Evolutionary conservation across 2,888 invertebrate species (phyloP).

Genomic region (Volucella inanis): DNA sequence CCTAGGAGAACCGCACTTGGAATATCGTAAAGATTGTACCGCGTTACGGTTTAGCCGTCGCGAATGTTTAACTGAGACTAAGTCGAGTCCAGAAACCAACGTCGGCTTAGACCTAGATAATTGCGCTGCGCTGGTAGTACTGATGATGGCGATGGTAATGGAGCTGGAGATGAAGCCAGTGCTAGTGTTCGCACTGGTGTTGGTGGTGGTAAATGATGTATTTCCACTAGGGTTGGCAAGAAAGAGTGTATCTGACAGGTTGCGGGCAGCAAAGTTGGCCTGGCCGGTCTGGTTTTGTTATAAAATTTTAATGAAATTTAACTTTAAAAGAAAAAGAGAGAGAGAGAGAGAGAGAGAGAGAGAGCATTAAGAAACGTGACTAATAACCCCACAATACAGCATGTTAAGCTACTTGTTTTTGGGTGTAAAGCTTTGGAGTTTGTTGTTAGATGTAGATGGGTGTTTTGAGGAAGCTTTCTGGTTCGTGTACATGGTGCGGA

Average conservation of each 20-base stretch:
- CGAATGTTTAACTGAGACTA: constrained; percentile 66
- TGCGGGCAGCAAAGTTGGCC: constrained; percentile 44
- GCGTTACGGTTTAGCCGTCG: constrained; percentile 49
- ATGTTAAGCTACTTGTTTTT: constrained; percentile 24
- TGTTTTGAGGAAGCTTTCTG: constrained; percentile 22
- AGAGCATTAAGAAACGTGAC: constrained; percentile 50
- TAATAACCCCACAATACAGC: constrained; percentile 28
- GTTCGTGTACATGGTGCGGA: neutral
- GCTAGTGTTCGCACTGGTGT: too few species aligned
- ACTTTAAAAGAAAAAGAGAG: constrained; percentile 3
- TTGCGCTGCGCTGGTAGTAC: constrained; percentile 25
- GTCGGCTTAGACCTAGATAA: constrained; percentile 65
- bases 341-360: constrained; percentile 15
- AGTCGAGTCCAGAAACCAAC: constrained; percentile 48
- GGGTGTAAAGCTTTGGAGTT: constrained; percentile 22
- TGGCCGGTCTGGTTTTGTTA: constrained; percentile 59
- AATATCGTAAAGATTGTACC: constrained; percentile 5
- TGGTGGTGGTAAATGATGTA: constrained; percentile 24
- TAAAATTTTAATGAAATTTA: neutral
- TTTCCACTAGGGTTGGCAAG: constrained; percentile 1
- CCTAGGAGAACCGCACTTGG: constrained; percentile 47
- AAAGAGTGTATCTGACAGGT: constrained; percentile 61
- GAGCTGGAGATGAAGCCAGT: too few species aligned
- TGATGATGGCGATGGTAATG: too few species aligned
- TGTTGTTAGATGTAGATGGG: neutral